These are phyloP conservation scores for Pomacea canaliculata DNA, from an alignment of 2,888 invertebrate species.

Conservation along the genomic window DNA sequence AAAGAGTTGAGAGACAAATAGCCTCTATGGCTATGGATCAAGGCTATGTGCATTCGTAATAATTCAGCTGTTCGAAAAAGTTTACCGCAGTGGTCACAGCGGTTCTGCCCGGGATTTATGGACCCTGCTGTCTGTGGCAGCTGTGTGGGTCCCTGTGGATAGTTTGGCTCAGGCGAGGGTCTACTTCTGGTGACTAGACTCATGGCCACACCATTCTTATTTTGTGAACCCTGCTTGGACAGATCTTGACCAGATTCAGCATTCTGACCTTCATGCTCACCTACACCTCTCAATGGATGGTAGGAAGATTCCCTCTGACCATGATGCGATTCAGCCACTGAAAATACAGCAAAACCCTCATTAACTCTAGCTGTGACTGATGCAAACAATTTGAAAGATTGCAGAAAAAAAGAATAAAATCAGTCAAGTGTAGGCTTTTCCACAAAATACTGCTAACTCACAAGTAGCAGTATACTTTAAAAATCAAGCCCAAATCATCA, in stretches of 20 bases:
- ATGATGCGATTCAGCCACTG: conserved; percentile 18
- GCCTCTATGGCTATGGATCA: conserved; percentile 13
- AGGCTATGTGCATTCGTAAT: conserved; percentile 21
- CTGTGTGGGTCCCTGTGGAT: conserved; percentile 22
- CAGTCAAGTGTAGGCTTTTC: too few relatives aligned
- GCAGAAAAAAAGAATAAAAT: too few relatives aligned
- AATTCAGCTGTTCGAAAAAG: conserved; percentile 20
- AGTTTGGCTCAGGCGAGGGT: conserved; percentile 18
- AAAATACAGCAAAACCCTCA: conserved; percentile 30
- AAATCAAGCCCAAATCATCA: conserved; percentile 18
- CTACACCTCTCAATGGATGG: conserved; percentile 15
- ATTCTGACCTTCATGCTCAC: conserved; percentile 3
- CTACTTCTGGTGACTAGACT: conserved; percentile 21
- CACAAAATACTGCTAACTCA: too few relatives aligned
- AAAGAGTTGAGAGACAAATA: conserved; percentile 13
- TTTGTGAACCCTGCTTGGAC: conserved; percentile 22
- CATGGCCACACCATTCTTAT: conserved; percentile 23
- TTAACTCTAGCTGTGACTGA: conserved; percentile 17
- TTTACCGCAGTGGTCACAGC: conserved; percentile 18
- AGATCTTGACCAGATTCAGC: conserved; percentile 8
- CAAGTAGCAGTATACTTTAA: neutral
- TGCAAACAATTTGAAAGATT: conserved; percentile 6
- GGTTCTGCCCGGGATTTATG: conserved; percentile 13
- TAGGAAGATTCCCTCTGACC: conserved; percentile 17
- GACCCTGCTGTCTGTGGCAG: conserved; percentile 21